phyloP scores from a whole-genome alignment of 2,113 vertebrate genomes.

The Ctenodactylus gundi region DNA sequence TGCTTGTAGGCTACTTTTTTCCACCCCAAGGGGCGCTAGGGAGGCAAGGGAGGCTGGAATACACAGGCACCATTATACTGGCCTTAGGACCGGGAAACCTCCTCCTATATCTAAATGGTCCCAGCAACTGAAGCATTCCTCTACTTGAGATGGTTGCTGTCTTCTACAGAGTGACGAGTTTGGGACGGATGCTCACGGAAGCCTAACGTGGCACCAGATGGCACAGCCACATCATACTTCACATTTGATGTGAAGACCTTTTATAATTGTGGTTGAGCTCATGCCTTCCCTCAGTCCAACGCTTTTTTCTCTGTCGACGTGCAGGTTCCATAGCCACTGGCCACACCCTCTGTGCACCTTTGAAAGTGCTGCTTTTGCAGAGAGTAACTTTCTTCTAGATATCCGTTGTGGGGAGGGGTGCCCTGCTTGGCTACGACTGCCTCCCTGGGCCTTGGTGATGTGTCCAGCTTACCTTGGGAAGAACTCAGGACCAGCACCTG shows the following conservation, averaged over 20 bases:
- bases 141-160: neutral
- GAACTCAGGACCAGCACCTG: neutral
- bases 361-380: neutral
- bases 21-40: neutral
- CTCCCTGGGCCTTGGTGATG: neutral
- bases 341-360: too few relatives aligned
- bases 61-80: neutral
- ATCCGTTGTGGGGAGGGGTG: neutral
- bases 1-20: neutral
- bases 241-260: neutral
- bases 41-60: neutral
- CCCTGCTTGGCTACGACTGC: neutral
- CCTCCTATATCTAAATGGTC: neutral
- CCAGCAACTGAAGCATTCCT: neutral
- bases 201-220: rapidly evolving
- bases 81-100: neutral
- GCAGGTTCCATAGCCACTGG: neutral
- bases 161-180: neutral
- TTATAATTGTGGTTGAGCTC: neutral
- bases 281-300: neutral
- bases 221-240: neutral
- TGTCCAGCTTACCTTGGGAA: neutral
- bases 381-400: neutral
- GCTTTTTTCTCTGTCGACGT: neutral
- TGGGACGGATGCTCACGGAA: neutral